phyloP scores from a whole-genome alignment of 2,888 invertebrate species.

The Tridacna crocea region DNA sequence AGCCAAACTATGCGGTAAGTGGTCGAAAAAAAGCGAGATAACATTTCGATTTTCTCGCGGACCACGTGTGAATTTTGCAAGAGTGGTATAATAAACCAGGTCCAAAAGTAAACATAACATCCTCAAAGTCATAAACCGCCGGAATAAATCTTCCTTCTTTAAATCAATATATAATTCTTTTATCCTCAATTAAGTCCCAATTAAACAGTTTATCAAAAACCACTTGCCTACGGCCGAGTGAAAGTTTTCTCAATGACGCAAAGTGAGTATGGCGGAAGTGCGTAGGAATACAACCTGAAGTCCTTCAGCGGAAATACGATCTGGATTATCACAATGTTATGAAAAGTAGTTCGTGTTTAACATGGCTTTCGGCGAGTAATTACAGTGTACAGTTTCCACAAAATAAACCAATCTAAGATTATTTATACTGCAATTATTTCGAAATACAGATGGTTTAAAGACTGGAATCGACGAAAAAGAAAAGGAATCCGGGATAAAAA shows the following conservation, averaged over 20 bases:
- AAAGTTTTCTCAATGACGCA: neutral
- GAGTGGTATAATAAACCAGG: slow-evolving; percentile 20
- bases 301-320: slow-evolving; percentile 11
- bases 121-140: slow-evolving; percentile 13
- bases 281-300: neutral
- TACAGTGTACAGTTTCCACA: neutral
- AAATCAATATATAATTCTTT: slow-evolving; percentile 44
- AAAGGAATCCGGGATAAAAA: neutral
- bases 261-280: slow-evolving; percentile 17
- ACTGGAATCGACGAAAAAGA: neutral
- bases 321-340: slow-evolving; percentile 12
- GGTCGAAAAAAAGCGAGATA: too few relatives aligned
- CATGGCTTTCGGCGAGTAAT: neutral
- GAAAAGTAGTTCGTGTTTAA: slow-evolving; percentile 11
- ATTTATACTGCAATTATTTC: slow-evolving; percentile 4
- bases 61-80: slow-evolving; percentile 23
- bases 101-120: slow-evolving; percentile 19
- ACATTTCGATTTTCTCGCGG: neutral
- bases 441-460: neutral
- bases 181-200: slow-evolving; percentile 46
- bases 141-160: slow-evolving; percentile 16
- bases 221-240: neutral
- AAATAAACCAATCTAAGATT: neutral
- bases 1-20: too few relatives aligned
- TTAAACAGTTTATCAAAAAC: slow-evolving; percentile 41